These are phyloP conservation scores for Lumbricus terrestris DNA, from an alignment of 2,888 invertebrate species.

Conservation along the genomic window DNA sequence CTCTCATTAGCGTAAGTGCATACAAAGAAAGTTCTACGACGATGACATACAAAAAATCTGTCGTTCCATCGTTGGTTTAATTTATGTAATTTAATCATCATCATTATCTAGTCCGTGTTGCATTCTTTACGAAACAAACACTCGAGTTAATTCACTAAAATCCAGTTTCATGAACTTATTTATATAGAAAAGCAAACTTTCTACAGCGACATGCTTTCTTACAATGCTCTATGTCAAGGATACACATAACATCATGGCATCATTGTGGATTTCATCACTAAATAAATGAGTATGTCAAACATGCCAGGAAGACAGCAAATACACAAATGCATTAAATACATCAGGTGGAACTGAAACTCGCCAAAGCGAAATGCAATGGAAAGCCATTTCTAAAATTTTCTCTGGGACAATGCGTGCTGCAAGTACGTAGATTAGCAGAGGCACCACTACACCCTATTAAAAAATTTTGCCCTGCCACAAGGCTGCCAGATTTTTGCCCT, in stretches of 20 bases:
- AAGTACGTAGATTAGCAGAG: too few species aligned
- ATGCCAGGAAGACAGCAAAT: neutral
- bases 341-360: neutral
- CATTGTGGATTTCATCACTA: neutral
- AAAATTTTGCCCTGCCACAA: too few species aligned
- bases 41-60: neutral
- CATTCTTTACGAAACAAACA: neutral
- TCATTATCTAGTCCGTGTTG: neutral
- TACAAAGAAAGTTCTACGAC: neutral
- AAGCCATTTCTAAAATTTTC: neutral
- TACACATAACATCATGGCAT: neutral
- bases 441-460: too few species aligned
- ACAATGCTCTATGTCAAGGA: neutral
- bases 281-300: neutral
- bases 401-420: neutral
- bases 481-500: too few species aligned
- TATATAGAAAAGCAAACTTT: neutral
- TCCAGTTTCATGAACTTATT: neutral
- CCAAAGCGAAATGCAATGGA: neutral
- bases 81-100: too few species aligned
- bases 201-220: neutral
- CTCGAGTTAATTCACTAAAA: neutral
- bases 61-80: neutral
- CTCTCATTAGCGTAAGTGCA: neutral
- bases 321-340: neutral